Conservation (phyloP, 2,797 vertebrate species). For the Anomalospiza imberbis region DNA sequence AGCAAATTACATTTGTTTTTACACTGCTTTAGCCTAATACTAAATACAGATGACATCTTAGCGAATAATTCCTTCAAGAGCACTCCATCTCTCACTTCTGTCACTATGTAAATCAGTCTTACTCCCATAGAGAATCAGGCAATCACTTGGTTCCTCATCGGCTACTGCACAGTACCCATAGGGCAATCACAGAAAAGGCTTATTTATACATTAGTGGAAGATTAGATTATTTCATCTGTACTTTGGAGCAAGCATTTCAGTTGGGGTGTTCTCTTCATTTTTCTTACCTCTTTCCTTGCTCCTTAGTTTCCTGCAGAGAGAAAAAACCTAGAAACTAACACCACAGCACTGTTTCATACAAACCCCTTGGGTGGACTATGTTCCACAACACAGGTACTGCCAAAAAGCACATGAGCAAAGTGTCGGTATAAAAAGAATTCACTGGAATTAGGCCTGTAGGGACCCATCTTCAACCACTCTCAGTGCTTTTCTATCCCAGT, state of each 20-base stretch:
- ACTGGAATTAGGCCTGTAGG: not conserved
- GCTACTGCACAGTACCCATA: not conserved
- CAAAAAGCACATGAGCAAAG: not conserved
- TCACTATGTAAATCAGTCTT: not conserved
- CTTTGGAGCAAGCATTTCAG: not conserved
- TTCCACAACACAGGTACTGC: not conserved
- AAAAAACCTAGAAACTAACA: not conserved
- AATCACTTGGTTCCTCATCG: not conserved
- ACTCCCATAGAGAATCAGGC: not conserved
- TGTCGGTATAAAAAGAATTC: fast-evolving
- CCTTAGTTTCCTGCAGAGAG: not conserved
- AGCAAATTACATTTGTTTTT: not conserved
- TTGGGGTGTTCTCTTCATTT: not conserved
- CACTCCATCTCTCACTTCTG: not conserved
- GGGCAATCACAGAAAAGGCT: not conserved
- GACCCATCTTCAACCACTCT: not conserved
- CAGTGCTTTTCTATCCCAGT: not conserved
- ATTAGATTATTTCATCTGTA: not conserved
- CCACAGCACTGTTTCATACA: not conserved
- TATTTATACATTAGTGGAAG: not conserved
- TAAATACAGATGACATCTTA: not conserved
- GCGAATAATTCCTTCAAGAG: not conserved
- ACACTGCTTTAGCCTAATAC: not conserved
- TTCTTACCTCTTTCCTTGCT: not conserved
- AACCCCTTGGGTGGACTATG: not conserved